Percentiles rank a stretch among this genome's conserved stretches.
Conservation (phyloP, 1,140 invertebrate genomes). For the Drosophila athabasca region DNA sequence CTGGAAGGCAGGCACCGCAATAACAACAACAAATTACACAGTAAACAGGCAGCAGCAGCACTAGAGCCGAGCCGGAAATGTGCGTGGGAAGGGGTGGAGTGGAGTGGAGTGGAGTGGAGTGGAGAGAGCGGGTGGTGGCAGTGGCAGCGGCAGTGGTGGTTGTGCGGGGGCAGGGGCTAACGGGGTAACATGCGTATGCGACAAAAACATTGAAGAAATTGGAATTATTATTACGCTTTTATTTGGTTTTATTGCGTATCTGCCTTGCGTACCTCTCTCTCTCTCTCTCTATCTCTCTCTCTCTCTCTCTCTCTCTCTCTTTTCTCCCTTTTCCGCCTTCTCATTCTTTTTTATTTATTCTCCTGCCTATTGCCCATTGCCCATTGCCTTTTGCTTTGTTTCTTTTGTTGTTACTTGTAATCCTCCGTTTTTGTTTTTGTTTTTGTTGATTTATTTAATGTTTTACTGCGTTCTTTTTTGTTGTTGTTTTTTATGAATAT, state of each 20-base stretch:
- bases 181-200: constrained; percentile 54
- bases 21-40: constrained; percentile 49
- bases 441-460: no score
- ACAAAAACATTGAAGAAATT: constrained; percentile 45
- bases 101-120: constrained; percentile 1
- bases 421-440: no score
- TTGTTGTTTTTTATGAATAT: no score
- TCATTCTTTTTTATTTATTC: neutral
- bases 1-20: constrained; percentile 49
- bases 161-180: neutral
- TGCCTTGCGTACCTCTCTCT: constrained; percentile 12
- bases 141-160: no score
- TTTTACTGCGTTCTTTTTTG: no score
- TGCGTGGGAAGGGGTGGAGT: neutral
- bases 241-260: constrained; percentile 62
- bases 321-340: neutral
- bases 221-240: constrained; percentile 69
- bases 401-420: no score
- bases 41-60: constrained; percentile 56
- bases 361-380: no score
- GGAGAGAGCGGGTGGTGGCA: neutral
- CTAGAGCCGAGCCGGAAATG: constrained; percentile 31
- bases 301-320: constrained; percentile 5
- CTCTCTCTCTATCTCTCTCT: constrained; percentile 6
- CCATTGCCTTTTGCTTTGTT: no score